phyloP scores from a whole-genome alignment of 92 coral and sea anemone species.

The Virgularia gustaviana region DNA sequence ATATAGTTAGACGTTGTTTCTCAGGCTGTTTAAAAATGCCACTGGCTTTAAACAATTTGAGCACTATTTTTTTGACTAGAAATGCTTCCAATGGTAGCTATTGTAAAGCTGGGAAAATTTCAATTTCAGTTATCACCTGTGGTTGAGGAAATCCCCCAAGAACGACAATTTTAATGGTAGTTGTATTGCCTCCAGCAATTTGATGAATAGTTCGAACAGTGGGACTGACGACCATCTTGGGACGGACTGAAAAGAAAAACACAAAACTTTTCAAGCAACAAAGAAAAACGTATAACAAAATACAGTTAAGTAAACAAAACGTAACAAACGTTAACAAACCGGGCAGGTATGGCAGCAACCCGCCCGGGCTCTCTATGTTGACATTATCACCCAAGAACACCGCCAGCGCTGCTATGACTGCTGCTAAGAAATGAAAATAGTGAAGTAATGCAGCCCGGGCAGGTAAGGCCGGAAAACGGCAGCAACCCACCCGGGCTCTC shows the following conservation, averaged over 20 bases:
- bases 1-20: constrained; percentile 26
- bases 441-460: no score
- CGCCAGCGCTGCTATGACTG: no score
- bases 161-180: constrained; percentile 60
- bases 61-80: background rate
- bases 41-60: constrained; percentile 14
- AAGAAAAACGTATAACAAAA: background rate
- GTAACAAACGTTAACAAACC: background rate
- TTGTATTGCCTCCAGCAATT: constrained; percentile 55
- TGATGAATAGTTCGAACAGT: constrained; percentile 55
- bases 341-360: no score
- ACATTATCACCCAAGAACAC: no score
- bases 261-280: background rate
- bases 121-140: constrained; percentile 42
- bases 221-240: constrained; percentile 63
- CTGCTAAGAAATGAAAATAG: no score
- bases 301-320: no score
- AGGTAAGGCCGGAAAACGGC: no score
- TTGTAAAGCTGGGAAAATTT: background rate
- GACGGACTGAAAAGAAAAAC: constrained; percentile 56
- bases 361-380: no score
- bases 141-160: constrained; percentile 76
- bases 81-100: background rate
- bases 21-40: constrained; percentile 54
- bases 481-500: no score